Base-by-base conservation (phyloP, 2,888 invertebrate genomes). In the Euzetes globulus region DNA sequence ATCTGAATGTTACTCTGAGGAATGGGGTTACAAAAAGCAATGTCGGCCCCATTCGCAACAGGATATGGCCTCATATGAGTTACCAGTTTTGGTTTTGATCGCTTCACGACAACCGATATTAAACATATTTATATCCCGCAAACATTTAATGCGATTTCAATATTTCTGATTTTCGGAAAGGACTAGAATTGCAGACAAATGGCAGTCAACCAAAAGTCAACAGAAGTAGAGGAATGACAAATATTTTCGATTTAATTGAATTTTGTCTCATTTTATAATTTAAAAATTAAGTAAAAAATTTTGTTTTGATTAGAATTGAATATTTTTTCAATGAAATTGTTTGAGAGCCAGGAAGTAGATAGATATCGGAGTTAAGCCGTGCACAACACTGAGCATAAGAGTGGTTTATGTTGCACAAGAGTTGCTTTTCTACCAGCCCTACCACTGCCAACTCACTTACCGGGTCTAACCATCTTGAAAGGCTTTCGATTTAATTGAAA, bases 11-110 rank as follows among this genome's bases (percentile, higher is more conserved):
- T 70, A 45, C 11, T 19, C 15, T 27, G 70, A 70, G 45, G 70
- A 70, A 70, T 70, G 70, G 70, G 70, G 70, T 70, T 70, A 70
- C 47, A 70, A 70, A 70, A 70, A 22, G 70, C 70, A 25, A 45
- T 70, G 70, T 70, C 70, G 70, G 70, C 70, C 70, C 25, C 11
- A 70, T 41, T 70, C 41, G 45, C 70, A 70, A 70, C 70, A 70
- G 70, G 70, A 70, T 70, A 70, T 70, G 70, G 70, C 70, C 70
- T 70, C 70, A 70, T 70, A 70, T 70, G 41, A 70, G 45, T 45
- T 70, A 70, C 47, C 47, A 70, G 45, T 45, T 70, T 70, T 45
- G 37, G 65, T 65, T 65, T 65, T 37, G 33, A 33, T 65, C 33
- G 65, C 65, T 41, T n/a, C 37, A 65, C 22, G 33, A 65, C 41